Evolutionary conservation across 2,888 invertebrate species (phyloP).

Genomic region (Volucella bombylans): DNA sequence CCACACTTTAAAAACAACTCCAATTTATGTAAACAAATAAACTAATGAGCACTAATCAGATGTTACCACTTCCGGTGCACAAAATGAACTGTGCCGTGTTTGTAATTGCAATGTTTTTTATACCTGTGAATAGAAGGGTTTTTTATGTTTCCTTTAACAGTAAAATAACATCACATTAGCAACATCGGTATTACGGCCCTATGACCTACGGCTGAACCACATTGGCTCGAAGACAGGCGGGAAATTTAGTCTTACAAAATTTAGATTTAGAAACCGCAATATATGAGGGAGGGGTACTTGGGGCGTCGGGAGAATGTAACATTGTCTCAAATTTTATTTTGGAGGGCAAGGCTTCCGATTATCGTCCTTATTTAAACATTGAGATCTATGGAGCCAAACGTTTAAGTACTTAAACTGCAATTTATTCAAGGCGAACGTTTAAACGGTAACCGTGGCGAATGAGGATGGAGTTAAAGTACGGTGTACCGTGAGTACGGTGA

Average conservation of each 20-base stretch:
- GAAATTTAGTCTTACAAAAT: slow-evolving; percentile 2
- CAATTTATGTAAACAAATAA: too few species aligned
- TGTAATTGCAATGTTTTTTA: too few species aligned
- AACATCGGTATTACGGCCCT: too few species aligned
- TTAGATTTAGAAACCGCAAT: slow-evolving; percentile 13
- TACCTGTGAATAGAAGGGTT: too few species aligned
- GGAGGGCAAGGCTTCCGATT: slow-evolving; percentile 21
- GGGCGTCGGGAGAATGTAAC: neutral
- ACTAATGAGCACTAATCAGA: too few species aligned
- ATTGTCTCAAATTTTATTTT: slow-evolving; percentile 5
- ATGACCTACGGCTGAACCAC: neutral
- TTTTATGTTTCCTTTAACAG: too few species aligned
- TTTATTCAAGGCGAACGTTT: neutral
- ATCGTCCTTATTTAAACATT: slow-evolving; percentile 29
- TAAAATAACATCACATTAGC: too few species aligned
- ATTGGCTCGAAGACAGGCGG: neutral
- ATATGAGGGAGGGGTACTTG: neutral
- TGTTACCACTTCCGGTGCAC: too few species aligned
- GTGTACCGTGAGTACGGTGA: neutral
- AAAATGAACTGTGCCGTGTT: too few species aligned
- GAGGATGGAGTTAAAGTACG: slow-evolving; percentile 19
- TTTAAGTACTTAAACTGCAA: neutral
- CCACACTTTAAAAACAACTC: too few species aligned
- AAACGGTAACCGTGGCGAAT: slow-evolving; percentile 13
- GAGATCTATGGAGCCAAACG: slow-evolving; percentile 23